Conservation (phyloP, 2,888 invertebrate genomes). For the Oligia fasciuncula region DNA sequence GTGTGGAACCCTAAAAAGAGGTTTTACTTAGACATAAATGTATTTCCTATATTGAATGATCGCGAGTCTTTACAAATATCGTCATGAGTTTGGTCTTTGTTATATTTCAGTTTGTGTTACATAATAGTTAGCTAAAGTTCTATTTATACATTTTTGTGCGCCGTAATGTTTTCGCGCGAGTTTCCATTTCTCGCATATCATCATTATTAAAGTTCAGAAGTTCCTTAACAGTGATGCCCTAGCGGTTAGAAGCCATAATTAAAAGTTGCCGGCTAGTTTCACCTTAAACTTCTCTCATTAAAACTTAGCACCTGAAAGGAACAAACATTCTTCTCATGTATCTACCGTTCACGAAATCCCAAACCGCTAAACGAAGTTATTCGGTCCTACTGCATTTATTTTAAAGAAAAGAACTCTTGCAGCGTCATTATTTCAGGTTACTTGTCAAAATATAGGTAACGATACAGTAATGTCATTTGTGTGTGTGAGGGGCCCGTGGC, state of each 20-base stretch:
- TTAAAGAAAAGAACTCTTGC: slow-evolving; percentile 1
- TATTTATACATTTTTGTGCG: slow-evolving; percentile 48
- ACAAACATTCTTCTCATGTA: slow-evolving; percentile 81
- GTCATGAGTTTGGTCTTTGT: slow-evolving; percentile 48
- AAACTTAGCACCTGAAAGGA: slow-evolving; percentile 85
- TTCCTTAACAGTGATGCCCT: slow-evolving; percentile 75
- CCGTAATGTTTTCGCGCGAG: slow-evolving; percentile 65
- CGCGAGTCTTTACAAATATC: slow-evolving; percentile 42
- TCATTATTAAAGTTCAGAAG: slow-evolving; percentile 79
- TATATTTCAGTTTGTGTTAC: slow-evolving; percentile 6
- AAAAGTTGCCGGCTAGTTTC: slow-evolving; percentile 86
- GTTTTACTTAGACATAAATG: slow-evolving; percentile 19
- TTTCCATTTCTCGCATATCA: slow-evolving; percentile 74
- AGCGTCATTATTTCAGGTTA: neutral
- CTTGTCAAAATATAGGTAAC: neutral
- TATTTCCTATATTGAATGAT: slow-evolving; percentile 71
- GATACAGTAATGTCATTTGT: neutral
- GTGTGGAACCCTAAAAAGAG: neutral
- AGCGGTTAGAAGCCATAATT: slow-evolving; percentile 83
- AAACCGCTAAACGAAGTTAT: slow-evolving; percentile 65
- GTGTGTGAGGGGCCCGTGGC: no score
- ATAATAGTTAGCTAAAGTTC: slow-evolving; percentile 3
- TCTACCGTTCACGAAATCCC: slow-evolving; percentile 74
- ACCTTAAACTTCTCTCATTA: slow-evolving; percentile 86
- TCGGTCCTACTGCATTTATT: slow-evolving; percentile 18